Percentiles rank a stretch among this genome's conserved stretches.
phyloP scores from a whole-genome alignment of 2,888 invertebrate species.

The Oegoconia quadripuncta region DNA sequence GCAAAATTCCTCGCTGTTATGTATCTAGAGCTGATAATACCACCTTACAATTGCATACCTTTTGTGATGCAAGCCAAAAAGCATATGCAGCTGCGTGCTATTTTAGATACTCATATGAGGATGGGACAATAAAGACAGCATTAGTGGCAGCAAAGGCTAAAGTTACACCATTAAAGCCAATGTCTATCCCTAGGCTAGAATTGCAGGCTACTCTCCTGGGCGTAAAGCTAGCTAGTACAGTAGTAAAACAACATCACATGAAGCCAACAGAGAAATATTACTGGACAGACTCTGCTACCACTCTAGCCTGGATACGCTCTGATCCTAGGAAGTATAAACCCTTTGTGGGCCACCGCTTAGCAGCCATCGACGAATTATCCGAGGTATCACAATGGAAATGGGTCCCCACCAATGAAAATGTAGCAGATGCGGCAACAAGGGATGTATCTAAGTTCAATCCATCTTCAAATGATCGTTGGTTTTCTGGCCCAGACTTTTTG shows the following conservation, averaged over 20 bases:
- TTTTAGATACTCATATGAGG: not conserved
- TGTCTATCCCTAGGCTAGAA: conserved; percentile 9
- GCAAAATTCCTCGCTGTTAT: not conserved
- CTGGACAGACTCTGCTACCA: conserved; percentile 18
- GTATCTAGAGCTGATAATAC: not conserved
- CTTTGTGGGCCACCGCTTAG: conserved; percentile 20
- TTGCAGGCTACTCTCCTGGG: conserved; percentile 9
- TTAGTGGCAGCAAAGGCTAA: conserved; percentile 7
- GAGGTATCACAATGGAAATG: conserved; percentile 15
- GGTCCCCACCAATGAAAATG: conserved; percentile 17
- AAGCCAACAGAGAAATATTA: conserved; percentile 4
- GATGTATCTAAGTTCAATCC: not conserved
- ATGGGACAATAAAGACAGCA: not conserved
- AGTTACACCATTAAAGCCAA: conserved; percentile 4
- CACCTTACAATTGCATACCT: not conserved
- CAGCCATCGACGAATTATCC: conserved; percentile 17
- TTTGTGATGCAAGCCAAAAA: conserved; percentile 7
- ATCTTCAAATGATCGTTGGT: not conserved
- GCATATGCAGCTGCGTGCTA: conserved; percentile 8
- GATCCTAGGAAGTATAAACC: conserved; percentile 15
- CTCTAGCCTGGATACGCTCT: conserved; percentile 14
- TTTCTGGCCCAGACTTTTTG: not conserved
- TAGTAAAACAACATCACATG: not conserved
- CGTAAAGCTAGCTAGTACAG: not conserved
- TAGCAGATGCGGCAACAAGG: conserved; percentile 16